Percentiles rank a stretch among this genome's conserved stretches.
These are phyloP conservation scores for Xiphophorus hellerii DNA, from an alignment of 2,113 vertebrate genomes.

Conservation along the genomic window DNA sequence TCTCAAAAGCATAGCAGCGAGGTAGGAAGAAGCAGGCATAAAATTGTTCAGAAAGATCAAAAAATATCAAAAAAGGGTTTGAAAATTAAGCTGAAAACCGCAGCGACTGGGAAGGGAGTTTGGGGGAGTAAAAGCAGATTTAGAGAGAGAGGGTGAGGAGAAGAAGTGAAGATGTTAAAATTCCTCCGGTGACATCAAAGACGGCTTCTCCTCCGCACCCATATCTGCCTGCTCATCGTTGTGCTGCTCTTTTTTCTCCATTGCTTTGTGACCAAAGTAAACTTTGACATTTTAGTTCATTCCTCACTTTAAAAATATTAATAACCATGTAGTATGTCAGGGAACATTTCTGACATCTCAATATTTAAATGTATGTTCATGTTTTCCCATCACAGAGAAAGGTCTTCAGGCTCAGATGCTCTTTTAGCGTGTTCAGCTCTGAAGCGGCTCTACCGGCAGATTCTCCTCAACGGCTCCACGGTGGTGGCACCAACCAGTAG, in stretches of 20 bases:
- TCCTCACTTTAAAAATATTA: background rate
- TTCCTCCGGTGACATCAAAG: slow-evolving; percentile 56
- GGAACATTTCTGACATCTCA: background rate
- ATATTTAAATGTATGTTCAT: background rate
- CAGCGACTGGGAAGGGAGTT: slow-evolving; percentile 21
- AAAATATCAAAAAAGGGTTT: slow-evolving; percentile 43
- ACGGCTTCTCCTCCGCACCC: slow-evolving; percentile 15
- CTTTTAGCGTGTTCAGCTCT: slow-evolving; percentile 89
- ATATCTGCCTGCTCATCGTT: background rate
- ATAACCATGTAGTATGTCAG: background rate
- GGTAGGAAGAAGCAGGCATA: slow-evolving; percentile 14
- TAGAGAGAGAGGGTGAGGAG: slow-evolving; percentile 21
- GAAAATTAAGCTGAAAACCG: slow-evolving; percentile 59
- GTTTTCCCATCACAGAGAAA: slow-evolving; percentile 70
- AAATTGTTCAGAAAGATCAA: slow-evolving; percentile 51
- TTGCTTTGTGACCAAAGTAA: slow-evolving; percentile 13
- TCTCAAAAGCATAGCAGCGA: slow-evolving; percentile 21
- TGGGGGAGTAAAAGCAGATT: slow-evolving; percentile 41
- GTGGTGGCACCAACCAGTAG: slow-evolving; percentile 18
- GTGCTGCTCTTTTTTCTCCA: background rate
- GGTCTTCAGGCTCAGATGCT: slow-evolving; percentile 67
- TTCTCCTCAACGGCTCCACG: slow-evolving; percentile 78
- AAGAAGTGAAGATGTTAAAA: slow-evolving; percentile 37
- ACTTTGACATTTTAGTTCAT: background rate
- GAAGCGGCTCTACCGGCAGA: slow-evolving; percentile 84